Evolutionary conservation across 2,113 vertebrate species (phyloP).

Genomic region (Ardeotis arabs): DNA sequence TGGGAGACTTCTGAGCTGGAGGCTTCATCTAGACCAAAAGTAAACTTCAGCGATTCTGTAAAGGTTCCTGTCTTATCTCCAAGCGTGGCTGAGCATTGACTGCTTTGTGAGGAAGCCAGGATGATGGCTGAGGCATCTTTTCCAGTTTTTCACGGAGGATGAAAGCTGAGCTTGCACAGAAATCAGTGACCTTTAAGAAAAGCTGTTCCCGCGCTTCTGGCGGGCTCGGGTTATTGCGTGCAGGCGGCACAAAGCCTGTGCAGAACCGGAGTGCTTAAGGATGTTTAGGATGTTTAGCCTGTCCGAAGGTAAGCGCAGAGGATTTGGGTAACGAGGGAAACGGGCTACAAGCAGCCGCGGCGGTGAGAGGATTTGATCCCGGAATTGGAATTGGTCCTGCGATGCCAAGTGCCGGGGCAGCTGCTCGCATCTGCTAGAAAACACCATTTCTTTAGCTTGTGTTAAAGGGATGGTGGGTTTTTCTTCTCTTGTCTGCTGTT

Average conservation of each 20-base stretch:
- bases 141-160: not conserved
- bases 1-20: not conserved
- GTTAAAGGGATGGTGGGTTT: rapidly evolving
- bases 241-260: not conserved
- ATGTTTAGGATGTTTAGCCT: not conserved
- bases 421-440: not conserved
- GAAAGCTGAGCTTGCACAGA: not conserved
- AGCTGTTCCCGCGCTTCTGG: not conserved
- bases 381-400: not conserved
- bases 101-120: not conserved
- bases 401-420: not conserved
- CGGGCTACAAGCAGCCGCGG: rapidly evolving
- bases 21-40: not conserved
- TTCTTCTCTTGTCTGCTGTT: not conserved
- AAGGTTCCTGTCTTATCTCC: not conserved
- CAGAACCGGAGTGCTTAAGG: not conserved
- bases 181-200: not conserved
- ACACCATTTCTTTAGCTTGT: not conserved
- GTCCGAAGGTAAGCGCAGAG: not conserved
- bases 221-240: not conserved
- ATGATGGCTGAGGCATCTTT: rapidly evolving
- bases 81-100: not conserved
- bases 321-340: not conserved
- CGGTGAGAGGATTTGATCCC: not conserved
- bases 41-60: not conserved